Base-by-base conservation (phyloP, 2,113 vertebrate genomes). In the Peromyscus leucopus region DNA sequence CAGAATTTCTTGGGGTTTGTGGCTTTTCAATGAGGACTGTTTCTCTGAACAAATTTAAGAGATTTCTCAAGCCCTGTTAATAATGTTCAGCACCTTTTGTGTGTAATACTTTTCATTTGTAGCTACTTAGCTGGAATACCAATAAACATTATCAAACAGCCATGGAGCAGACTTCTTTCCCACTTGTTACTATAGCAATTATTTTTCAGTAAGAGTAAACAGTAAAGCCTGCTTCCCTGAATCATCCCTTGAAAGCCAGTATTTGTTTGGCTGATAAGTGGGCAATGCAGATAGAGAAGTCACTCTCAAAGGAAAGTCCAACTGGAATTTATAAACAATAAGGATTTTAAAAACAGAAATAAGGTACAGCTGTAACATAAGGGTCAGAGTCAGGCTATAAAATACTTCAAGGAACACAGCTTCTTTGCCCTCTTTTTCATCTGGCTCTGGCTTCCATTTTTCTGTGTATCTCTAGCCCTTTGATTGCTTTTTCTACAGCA, bases 271-370 rank as follows among this genome's bases (percentile, higher is more conserved):
- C 28, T 84, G 46, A 61, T 61, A 87, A 61, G 46, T 6, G 33
- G 4, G 2, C 48, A 42, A 12, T 82, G 2, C 85, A 88, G 71
- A 63, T 39, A 93, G 31, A 78, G 92, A 96, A 95, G 79, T 72
- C 39, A 63, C 63, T 67, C 82, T 88, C 15, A 80, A 96, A 95
- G 76, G 42, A 95, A 93, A 94, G 59, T 39, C 67, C 94, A 90
- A 84, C 36, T 9, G 55, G 76, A 85, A 89, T 85, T 46, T 74
- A 74, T 74, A 74, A 85, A 36, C 21, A 75, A 65, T 63, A 90
- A 83, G 33, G n/a, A 46, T 48, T 78, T n/a, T 46, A 76, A 61
- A 93, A 61, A 82, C 33, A 90, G 39, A 7, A 31, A 74, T 36
- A 57, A 89, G 80, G 9, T 42, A 36, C 8, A 75, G 1, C 24